phyloP scores from a whole-genome alignment of 1,140 invertebrate genomes.

The Octopus sinensis region DNA sequence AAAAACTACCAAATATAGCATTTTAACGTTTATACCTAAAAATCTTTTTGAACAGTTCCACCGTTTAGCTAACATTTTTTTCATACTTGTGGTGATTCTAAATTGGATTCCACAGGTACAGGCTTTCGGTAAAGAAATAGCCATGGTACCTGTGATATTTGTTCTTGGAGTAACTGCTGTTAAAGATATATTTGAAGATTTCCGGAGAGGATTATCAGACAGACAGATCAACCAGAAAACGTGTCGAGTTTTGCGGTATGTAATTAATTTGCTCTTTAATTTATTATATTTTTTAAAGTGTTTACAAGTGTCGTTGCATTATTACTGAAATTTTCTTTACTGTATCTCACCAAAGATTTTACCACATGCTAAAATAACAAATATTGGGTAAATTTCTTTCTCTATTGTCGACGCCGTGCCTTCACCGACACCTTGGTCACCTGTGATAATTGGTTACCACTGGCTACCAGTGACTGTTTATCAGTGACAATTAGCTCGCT shows the following conservation, averaged over 20 bases:
- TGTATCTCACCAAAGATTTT: too few species aligned
- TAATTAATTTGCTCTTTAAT: too few species aligned
- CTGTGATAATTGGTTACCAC: too few species aligned
- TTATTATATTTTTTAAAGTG: too few species aligned
- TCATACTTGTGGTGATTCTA: conserved; percentile 89
- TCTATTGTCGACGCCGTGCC: too few species aligned
- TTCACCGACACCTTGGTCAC: too few species aligned
- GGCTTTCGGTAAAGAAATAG: conserved; percentile 94
- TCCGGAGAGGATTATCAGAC: conserved; percentile 82
- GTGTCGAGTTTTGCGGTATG: conserved; percentile 70
- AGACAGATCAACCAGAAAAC: conserved; percentile 89
- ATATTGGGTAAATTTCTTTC: too few species aligned
- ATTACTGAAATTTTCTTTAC: too few species aligned
- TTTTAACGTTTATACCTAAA: conserved; percentile 90
- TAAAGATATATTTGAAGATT: conserved; percentile 96
- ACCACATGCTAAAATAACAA: too few species aligned
- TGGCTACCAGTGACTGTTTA: too few species aligned
- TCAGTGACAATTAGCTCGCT: too few species aligned
- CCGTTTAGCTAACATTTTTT: conserved; percentile 95
- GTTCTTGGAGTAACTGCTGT: conserved; percentile 93
- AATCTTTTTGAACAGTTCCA: conserved; percentile 98
- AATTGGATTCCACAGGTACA: conserved; percentile 88
- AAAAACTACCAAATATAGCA: conserved; percentile 89
- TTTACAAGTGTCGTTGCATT: too few species aligned
- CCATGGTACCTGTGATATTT: conserved; percentile 74